Evolutionary conservation across 2,113 vertebrate genomes (phyloP).

Genomic region (Nycticryphes semicollaris): DNA sequence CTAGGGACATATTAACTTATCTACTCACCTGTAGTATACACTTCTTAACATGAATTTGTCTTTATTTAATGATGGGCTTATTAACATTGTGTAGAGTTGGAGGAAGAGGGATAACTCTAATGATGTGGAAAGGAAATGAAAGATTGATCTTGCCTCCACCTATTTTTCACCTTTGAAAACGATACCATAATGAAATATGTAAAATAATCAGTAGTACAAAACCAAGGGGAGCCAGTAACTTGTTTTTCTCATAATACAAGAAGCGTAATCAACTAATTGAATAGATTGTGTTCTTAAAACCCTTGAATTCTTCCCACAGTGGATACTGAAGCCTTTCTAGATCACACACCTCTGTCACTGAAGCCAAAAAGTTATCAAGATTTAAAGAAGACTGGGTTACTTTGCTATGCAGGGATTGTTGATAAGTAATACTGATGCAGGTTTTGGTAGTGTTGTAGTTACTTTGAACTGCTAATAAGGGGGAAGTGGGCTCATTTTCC

Average conservation of each 20-base stretch:
- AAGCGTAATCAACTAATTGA: not conserved
- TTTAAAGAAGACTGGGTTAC: not conserved
- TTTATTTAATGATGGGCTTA: not conserved
- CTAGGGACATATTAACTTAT: fast-evolving
- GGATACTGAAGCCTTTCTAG: not conserved
- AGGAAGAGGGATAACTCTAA: not conserved
- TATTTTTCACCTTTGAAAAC: not conserved
- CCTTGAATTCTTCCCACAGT: not conserved
- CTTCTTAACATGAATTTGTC: not conserved
- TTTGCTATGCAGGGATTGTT: not conserved
- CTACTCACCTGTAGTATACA: not conserved
- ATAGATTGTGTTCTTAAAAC: not conserved
- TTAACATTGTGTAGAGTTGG: not conserved
- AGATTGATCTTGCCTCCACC: not conserved
- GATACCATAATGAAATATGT: not conserved
- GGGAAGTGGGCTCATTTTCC: not conserved
- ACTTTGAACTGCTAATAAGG: not conserved
- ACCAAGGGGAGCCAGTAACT: not conserved
- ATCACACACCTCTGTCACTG: not conserved
- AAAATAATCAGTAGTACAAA: not conserved
- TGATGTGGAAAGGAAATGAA: not conserved
- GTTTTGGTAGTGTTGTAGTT: not conserved
- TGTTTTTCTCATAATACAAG: not conserved
- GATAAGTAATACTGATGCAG: not conserved
- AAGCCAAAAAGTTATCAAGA: not conserved